Percentiles rank a stretch among this genome's conserved stretches.
Conservation (phyloP, 1,140 invertebrate genomes). For the Drosophila mauritiana region DNA sequence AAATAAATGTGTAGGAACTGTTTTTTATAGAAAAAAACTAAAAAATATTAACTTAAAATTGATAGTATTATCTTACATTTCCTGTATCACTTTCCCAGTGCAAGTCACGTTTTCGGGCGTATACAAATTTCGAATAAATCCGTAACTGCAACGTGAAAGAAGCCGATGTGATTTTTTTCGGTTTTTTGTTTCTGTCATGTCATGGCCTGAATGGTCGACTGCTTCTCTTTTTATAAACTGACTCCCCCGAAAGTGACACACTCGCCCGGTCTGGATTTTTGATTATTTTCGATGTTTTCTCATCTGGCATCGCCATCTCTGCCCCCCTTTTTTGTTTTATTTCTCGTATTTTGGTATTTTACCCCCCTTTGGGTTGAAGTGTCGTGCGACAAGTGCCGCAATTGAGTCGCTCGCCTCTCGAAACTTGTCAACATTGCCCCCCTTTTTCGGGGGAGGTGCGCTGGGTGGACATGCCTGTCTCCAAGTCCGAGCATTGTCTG, state of each 20-base stretch:
- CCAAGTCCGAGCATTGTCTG: slow-evolving; percentile 72
- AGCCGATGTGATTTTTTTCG: slow-evolving; percentile 15
- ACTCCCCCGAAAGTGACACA: slow-evolving; percentile 66
- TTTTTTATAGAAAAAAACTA: no score
- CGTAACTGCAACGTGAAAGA: slow-evolving; percentile 56
- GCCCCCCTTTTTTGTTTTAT: not conserved
- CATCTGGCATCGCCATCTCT: slow-evolving; percentile 19
- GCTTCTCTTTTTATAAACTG: slow-evolving; percentile 10
- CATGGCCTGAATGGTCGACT: slow-evolving; percentile 55
- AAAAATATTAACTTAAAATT: not conserved
- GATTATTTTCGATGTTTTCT: slow-evolving; percentile 46
- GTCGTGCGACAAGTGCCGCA: slow-evolving; percentile 80
- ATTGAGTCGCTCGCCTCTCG: slow-evolving; percentile 65
- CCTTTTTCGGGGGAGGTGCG: not conserved
- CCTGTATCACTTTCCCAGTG: slow-evolving; percentile 8
- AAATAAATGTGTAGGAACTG: no score
- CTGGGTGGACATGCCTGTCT: slow-evolving; percentile 55
- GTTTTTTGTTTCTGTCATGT: slow-evolving; percentile 67
- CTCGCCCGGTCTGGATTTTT: slow-evolving; percentile 50
- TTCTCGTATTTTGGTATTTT: slow-evolving; percentile 21
- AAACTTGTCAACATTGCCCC: slow-evolving; percentile 60
- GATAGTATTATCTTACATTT: not conserved
- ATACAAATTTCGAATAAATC: slow-evolving; percentile 57
- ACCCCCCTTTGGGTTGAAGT: slow-evolving; percentile 46
- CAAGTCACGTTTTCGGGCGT: slow-evolving; percentile 13